Percentiles rank a stretch among this genome's conserved stretches.
phyloP scores from a whole-genome alignment of 1,140 invertebrate genomes.

The Dreissena polymorpha region DNA sequence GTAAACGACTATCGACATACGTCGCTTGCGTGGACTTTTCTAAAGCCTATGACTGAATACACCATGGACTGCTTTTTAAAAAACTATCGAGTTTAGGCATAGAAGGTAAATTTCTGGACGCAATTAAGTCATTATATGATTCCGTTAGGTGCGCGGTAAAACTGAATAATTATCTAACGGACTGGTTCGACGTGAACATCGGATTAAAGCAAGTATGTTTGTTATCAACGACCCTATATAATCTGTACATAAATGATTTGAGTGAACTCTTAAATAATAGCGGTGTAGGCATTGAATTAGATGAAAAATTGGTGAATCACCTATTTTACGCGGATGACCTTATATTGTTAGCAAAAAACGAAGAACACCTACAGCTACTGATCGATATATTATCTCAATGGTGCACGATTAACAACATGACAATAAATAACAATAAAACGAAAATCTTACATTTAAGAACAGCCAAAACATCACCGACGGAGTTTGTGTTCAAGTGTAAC shows the following conservation, averaged over 20 bases:
- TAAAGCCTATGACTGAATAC: constrained; percentile 28
- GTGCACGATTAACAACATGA: not conserved
- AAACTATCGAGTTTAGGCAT: constrained; percentile 4
- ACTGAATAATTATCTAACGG: constrained; percentile 13
- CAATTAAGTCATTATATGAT: constrained; percentile 8
- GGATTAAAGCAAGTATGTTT: constrained; percentile 25
- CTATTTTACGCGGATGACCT: constrained; percentile 9
- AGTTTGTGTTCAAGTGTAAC: not conserved
- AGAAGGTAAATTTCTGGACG: not conserved
- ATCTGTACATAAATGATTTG: constrained; percentile 5
- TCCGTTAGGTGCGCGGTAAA: constrained; percentile 17
- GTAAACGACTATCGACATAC: constrained; percentile 12
- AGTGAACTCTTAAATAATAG: constrained; percentile 5
- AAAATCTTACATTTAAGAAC: not conserved
- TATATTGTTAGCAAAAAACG: not conserved
- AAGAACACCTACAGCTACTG: not conserved
- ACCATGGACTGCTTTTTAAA: not conserved
- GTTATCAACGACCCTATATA: constrained; percentile 11
- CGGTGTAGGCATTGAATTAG: not conserved
- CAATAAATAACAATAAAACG: constrained; percentile 1
- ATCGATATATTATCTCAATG: not conserved
- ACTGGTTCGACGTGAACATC: constrained; percentile 19
- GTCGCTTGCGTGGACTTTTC: constrained; percentile 23
- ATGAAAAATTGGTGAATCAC: not conserved
- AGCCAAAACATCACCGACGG: not conserved